These are phyloP conservation scores for Gymnorhina tibicen DNA, from an alignment of 2,113 vertebrate species.

Conservation along the genomic window DNA sequence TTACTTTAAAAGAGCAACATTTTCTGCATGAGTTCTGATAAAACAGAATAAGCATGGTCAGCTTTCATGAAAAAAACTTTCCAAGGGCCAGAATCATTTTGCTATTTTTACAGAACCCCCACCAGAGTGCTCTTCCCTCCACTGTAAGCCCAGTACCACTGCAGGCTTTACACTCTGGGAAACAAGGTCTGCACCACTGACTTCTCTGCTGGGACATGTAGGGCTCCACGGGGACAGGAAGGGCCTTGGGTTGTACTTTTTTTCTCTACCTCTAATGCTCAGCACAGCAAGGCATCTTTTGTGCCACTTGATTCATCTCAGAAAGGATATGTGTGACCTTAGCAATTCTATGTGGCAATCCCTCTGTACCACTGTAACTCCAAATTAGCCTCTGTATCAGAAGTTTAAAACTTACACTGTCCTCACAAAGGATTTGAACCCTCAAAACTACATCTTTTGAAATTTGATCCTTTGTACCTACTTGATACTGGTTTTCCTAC, in stretches of 20 bases:
- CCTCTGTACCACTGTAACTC: background rate
- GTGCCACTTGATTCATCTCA: background rate
- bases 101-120: background rate
- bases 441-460: background rate
- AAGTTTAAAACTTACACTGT: background rate
- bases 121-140: background rate
- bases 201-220: background rate
- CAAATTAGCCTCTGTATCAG: background rate
- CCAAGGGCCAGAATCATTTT: background rate
- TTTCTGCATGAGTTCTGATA: background rate
- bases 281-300: background rate
- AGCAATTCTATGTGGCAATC: background rate
- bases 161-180: background rate
- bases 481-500: background rate
- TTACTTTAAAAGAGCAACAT: background rate
- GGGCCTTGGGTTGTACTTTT: background rate
- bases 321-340: background rate
- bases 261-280: background rate
- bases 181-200: background rate
- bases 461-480: background rate
- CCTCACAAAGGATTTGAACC: background rate
- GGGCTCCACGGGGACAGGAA: background rate
- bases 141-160: rapidly evolving
- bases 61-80: background rate
- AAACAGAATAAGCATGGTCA: background rate